Evolutionary conservation across 1,140 invertebrate species (phyloP).

Genomic region (Drosophila albomicans): DNA sequence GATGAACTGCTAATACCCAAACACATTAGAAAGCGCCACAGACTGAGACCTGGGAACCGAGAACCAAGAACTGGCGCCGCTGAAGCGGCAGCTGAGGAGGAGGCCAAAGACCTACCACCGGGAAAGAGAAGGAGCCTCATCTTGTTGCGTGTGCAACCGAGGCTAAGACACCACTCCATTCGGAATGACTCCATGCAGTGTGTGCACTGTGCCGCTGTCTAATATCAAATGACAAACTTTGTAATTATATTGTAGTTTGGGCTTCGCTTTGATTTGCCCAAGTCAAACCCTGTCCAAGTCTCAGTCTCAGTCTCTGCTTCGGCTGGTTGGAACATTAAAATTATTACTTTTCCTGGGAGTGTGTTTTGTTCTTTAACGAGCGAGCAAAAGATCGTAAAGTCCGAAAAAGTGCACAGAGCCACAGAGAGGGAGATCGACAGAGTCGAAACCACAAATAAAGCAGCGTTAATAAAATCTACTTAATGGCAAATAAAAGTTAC

Average conservation of each 20-base stretch:
- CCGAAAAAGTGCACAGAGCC: slow-evolving; percentile 48
- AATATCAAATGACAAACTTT: slow-evolving; percentile 80
- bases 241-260: slow-evolving; percentile 74
- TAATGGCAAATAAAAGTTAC: slow-evolving; percentile 78
- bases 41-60: slow-evolving; percentile 17
- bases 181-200: slow-evolving; percentile 14
- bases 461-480: slow-evolving; percentile 73
- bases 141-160: slow-evolving; percentile 26
- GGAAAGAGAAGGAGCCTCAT: slow-evolving; percentile 1
- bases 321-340: slow-evolving; percentile 27
- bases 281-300: neutral
- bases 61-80: slow-evolving; percentile 5
- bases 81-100: slow-evolving; percentile 4
- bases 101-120: slow-evolving; percentile 27
- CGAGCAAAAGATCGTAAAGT: slow-evolving; percentile 54
- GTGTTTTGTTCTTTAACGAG: slow-evolving; percentile 49
- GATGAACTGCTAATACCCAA: slow-evolving; percentile 82
- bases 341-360: slow-evolving; percentile 71
- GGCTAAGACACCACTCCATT: neutral
- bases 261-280: slow-evolving; percentile 19
- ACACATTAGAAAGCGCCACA: slow-evolving; percentile 80
- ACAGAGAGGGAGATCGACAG: neutral
- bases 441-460: slow-evolving; percentile 33
- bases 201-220: slow-evolving; percentile 71
- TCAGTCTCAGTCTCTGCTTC: neutral